Evolutionary conservation across 2,113 vertebrate genomes (phyloP).

Genomic region (Syngnathus floridae): DNA sequence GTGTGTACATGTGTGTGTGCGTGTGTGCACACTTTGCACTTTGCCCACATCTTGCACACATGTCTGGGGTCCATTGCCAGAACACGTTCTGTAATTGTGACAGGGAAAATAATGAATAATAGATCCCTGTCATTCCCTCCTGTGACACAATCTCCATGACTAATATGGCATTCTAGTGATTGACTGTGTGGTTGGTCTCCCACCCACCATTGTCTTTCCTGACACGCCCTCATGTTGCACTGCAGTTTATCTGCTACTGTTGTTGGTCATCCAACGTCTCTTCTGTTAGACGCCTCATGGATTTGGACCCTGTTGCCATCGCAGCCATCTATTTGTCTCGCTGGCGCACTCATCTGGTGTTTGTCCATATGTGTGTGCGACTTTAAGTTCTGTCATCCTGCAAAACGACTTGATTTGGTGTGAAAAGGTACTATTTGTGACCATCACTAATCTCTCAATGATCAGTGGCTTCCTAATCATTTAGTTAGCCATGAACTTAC

Average conservation of each 20-base stretch:
- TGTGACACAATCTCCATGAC: slow-evolving; percentile 4
- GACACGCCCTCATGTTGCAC: slow-evolving; percentile 15
- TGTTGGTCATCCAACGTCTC: slow-evolving; percentile 3
- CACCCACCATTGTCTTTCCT: background rate
- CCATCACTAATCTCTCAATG: background rate
- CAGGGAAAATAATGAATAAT: slow-evolving; percentile 12
- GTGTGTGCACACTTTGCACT: slow-evolving; percentile 25
- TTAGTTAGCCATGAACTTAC: background rate
- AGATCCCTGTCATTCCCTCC: slow-evolving; percentile 13
- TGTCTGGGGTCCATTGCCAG: slow-evolving; percentile 4
- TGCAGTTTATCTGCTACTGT: background rate
- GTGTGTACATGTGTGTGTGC: too few species aligned
- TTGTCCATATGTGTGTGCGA: background rate
- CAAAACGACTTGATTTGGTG: slow-evolving; percentile 9
- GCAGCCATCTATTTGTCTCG: slow-evolving; percentile 11
- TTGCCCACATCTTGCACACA: slow-evolving; percentile 17
- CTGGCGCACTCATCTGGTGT: slow-evolving; percentile 4
- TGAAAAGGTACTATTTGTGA: slow-evolving; percentile 29
- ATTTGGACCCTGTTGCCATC: slow-evolving; percentile 31
- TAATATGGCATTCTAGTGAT: slow-evolving; percentile 24
- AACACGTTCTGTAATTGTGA: slow-evolving; percentile 14
- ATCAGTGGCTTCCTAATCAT: background rate
- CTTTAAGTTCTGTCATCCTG: background rate
- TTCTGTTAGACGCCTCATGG: slow-evolving; percentile 15
- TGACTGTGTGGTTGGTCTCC: slow-evolving; percentile 1